Evolutionary conservation across 2,797 vertebrate genomes (phyloP), one percentile per base, ranked within the genome.

Genomic region (Sibirionetta formosa): DNA sequence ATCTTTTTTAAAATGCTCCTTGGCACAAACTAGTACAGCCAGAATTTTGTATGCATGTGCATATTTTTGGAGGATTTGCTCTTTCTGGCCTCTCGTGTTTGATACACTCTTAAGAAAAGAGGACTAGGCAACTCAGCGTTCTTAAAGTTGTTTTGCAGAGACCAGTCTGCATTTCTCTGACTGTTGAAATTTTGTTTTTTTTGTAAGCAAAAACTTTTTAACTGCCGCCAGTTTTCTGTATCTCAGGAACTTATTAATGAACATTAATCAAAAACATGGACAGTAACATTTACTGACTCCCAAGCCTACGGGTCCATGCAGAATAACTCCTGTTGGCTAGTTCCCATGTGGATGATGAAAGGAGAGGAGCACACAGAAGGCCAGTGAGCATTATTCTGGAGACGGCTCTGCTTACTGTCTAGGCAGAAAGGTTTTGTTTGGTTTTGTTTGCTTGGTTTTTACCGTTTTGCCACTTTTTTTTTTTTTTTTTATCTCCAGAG

Each of bases 181-280:
- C 61, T 64, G 61, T 76, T 87, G 38, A 54, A 46, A n/a, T 75
- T 94, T 61, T 48, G 27, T 2, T 84, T 91, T 91, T 88, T 73
- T 88, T 73, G 1, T 82, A 44, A 92, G 63, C 46, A 77, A 40
- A 71, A 76, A 54, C 3, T 46, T 72, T 77, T 82, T 6, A 46
- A 23, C 23, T 94, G 82, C 77, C 66, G 8, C 36, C 60, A 24
- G 66, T 46, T 86, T 44, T 77, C 48, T 82, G 82, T 83, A 86
- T 82, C 96, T 88, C 82, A 86, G 92, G 91, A 92, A 24, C 58
- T 72, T 82, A 4, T n/a, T 40, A 88, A 83, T 86, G 86, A 60
- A 90, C 63, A 42, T 76, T 56, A 78, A 31, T 17, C 3, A 0
- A 42, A 31, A 51, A 12, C 3, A 8, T 0, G 70, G 82, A 31